Evolutionary conservation across 2,888 invertebrate species (phyloP), one percentile per base, ranked within the genome.

Genomic region (Mythimna pallens): DNA sequence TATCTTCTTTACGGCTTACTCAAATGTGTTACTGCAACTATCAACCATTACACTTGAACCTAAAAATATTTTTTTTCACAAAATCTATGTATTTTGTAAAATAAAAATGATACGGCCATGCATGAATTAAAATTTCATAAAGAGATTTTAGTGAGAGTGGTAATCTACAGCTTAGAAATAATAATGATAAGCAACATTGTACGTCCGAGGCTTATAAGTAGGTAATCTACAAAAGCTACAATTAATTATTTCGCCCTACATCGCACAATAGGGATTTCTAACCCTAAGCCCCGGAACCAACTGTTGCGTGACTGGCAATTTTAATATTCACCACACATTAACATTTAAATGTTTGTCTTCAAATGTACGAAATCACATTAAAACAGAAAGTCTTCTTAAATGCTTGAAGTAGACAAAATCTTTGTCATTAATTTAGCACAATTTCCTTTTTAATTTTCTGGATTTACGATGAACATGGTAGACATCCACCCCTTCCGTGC

Each of bases 251-350:
- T 76, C 50, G 55, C 59, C 72, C 76, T 65, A 76, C 61, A 63
- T 64, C 70, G 34, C 59, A 72, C 77, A 66, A 70, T 65, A 54
- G 77, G 73, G 73, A 76, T 68, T 68, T 70, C 55, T 54, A 59
- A 54, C 71, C 62, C 25, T 69, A 68, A 73, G 59, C 70, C 40
- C 47, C 58, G 64, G 58, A 79, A 83, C 71, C 81, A 83, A 84
- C 80, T 81, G 86, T 83, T 81, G 83, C 81, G 54, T 77, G 73
- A 71, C 64, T 55, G 43, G 58, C 47, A 55, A 68, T 34, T 81
- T 84, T 75, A 78, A 84, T 83, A 85, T 81, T 82, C 76, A 83
- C 73, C 71, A 73, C 65, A 64, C 47, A 72, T 78, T 85, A 78
- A 72, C 36, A 82, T 82, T 78, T 55, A 69, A 68, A 73, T 64